A percentile compares a stretch with the other conserved stretches of the same genome.
Conservation (phyloP, 2,113 vertebrate species). For the Girardinichthys multiradiatus region DNA sequence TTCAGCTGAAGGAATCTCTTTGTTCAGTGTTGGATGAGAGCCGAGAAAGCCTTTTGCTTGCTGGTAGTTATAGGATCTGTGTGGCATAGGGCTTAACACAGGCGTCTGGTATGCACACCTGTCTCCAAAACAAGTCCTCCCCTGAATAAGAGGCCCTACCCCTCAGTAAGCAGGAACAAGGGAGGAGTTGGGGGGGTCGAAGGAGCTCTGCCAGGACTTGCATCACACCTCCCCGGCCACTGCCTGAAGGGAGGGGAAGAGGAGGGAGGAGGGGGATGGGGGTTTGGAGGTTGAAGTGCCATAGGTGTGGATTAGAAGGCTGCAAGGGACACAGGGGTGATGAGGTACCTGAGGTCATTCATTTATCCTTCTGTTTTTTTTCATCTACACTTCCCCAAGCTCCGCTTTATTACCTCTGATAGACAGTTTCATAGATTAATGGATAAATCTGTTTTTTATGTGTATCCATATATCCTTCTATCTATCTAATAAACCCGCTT, state of each 20-base stretch:
- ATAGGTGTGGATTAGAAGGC: constrained; percentile 68
- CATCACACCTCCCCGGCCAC: constrained; percentile 62
- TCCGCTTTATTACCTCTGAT: too few species aligned
- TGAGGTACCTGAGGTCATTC: constrained; percentile 55
- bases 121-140: constrained; percentile 63
- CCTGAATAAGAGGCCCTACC: constrained; percentile 42
- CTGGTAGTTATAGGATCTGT: constrained; percentile 63
- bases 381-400: neutral
- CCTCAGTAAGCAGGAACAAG: constrained; percentile 29
- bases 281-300: constrained; percentile 43
- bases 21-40: constrained; percentile 41
- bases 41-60: constrained; percentile 40
- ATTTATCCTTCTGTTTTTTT: constrained; percentile 10
- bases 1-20: constrained; percentile 21
- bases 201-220: constrained; percentile 75
- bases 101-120: constrained; percentile 83
- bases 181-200: constrained; percentile 26
- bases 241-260: constrained; percentile 59
- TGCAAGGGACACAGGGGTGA: constrained; percentile 65
- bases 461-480: neutral
- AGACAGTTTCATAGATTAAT: neutral
- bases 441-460: neutral
- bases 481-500: neutral
- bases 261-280: constrained; percentile 17
- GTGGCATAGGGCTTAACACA: constrained; percentile 49